Evolutionary conservation across 1,140 invertebrate species (phyloP).

Genomic region (Venturia canescens): DNA sequence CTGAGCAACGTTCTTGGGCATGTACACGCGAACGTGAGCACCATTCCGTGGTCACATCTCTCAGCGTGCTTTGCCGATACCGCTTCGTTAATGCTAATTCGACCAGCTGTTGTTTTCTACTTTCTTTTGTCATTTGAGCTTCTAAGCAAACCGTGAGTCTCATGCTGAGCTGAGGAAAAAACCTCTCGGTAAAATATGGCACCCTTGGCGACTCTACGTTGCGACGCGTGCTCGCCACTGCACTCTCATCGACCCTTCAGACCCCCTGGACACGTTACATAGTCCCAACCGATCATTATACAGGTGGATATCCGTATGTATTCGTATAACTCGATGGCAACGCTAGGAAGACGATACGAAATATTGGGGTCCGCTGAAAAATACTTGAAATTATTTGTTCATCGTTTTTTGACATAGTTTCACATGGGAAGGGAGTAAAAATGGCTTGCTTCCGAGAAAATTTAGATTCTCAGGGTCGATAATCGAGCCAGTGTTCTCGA

Average conservation of each 20-base stretch:
- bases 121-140: background rate
- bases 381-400: background rate
- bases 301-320: constrained; percentile 4
- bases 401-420: too few relatives aligned
- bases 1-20: constrained; percentile 8
- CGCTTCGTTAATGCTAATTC: constrained; percentile 42
- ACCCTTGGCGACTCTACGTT: constrained; percentile 12
- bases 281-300: constrained; percentile 4
- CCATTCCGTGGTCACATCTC: background rate
- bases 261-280: constrained; percentile 23
- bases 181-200: constrained; percentile 18
- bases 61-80: constrained; percentile 16
- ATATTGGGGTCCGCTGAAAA: background rate
- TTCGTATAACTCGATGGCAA: background rate
- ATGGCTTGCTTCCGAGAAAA: too few relatives aligned
- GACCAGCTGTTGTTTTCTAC: background rate
- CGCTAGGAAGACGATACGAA: background rate
- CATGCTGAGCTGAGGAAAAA: constrained; percentile 8
- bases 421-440: too few relatives aligned
- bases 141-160: background rate
- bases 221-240: background rate
- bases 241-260: background rate
- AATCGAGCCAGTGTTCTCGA: too few relatives aligned
- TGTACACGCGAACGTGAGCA: background rate
- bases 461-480: too few relatives aligned